Percentiles rank a stretch among this genome's conserved stretches.
These are phyloP conservation scores for Huso huso DNA, from an alignment of 2,797 vertebrate genomes.

Conservation along the genomic window DNA sequence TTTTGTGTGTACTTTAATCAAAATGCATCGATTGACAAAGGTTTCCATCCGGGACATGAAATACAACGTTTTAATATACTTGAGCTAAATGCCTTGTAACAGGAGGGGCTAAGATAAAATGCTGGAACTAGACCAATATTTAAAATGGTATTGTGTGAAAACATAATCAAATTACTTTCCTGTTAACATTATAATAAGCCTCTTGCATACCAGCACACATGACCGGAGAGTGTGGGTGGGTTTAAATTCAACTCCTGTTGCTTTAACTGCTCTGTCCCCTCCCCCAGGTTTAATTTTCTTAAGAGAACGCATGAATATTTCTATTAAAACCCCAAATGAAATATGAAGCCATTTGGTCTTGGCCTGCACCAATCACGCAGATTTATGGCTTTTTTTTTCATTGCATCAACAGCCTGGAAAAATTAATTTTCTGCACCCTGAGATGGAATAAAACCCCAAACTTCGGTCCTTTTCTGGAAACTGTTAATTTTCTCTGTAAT, in stretches of 20 bases:
- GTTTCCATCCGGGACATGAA: no score
- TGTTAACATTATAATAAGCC: no score
- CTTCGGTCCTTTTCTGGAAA: slow-evolving; percentile 86
- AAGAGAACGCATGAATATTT: slow-evolving; percentile 96
- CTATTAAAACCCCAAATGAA: slow-evolving; percentile 95
- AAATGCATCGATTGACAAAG: no score
- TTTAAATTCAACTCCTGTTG: slow-evolving; percentile 34
- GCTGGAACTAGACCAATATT: no score
- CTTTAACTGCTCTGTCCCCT: slow-evolving; percentile 40
- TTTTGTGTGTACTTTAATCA: no score
- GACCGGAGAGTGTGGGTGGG: no score
- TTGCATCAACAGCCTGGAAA: slow-evolving; percentile 87
- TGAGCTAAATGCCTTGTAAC: no score
- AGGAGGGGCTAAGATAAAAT: no score
- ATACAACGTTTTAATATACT: no score
- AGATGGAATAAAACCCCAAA: slow-evolving; percentile 81
- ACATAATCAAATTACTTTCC: no score
- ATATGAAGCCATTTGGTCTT: slow-evolving; percentile 98
- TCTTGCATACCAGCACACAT: no score
- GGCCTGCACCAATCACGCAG: slow-evolving; percentile 91
- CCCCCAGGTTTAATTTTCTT: slow-evolving; percentile 96
- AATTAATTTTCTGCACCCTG: slow-evolving; percentile 86
- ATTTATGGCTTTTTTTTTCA: slow-evolving; percentile 97
- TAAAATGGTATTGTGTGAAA: no score
- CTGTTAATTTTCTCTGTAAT: slow-evolving; percentile 95